These are phyloP conservation scores for Brotula barbata DNA, from an alignment of 2,797 vertebrate species.

Conservation along the genomic window DNA sequence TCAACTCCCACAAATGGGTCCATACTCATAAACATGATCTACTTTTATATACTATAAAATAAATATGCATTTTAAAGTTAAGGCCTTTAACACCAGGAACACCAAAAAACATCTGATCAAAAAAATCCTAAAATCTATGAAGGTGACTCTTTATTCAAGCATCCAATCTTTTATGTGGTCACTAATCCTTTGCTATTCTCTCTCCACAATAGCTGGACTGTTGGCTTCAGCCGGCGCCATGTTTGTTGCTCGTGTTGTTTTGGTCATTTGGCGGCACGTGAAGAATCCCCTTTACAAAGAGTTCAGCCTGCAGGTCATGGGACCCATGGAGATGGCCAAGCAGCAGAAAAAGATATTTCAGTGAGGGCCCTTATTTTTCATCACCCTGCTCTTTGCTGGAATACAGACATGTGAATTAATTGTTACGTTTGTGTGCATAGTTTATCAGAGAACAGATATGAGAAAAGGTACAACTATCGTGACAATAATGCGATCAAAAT, in stretches of 20 bases:
- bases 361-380: slow-evolving; percentile 20
- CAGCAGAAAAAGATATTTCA: slow-evolving; percentile 64
- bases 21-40: too few species aligned
- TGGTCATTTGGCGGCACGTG: slow-evolving; percentile 63
- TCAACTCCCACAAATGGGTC: too few species aligned
- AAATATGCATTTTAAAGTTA: too few species aligned
- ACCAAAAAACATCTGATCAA: too few species aligned
- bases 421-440: not conserved
- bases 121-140: too few species aligned
- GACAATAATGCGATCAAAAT: too few species aligned
- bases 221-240: slow-evolving; percentile 54
- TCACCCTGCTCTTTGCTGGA: not conserved
- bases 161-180: too few species aligned
- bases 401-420: not conserved
- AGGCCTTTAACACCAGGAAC: too few species aligned
- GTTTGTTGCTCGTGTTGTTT: slow-evolving; percentile 35
- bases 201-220: slow-evolving; percentile 50
- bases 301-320: slow-evolving; percentile 26
- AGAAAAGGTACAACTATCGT: too few species aligned
- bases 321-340: slow-evolving; percentile 60
- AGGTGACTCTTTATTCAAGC: too few species aligned
- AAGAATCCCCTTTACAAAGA: slow-evolving; percentile 57
- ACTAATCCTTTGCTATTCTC: slow-evolving; percentile 1
- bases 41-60: too few species aligned
- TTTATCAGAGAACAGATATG: too few species aligned